Evolutionary conservation across 2,797 vertebrate genomes (phyloP), one percentile per base, ranked within the genome.

Genomic region (Vultur gryphus): DNA sequence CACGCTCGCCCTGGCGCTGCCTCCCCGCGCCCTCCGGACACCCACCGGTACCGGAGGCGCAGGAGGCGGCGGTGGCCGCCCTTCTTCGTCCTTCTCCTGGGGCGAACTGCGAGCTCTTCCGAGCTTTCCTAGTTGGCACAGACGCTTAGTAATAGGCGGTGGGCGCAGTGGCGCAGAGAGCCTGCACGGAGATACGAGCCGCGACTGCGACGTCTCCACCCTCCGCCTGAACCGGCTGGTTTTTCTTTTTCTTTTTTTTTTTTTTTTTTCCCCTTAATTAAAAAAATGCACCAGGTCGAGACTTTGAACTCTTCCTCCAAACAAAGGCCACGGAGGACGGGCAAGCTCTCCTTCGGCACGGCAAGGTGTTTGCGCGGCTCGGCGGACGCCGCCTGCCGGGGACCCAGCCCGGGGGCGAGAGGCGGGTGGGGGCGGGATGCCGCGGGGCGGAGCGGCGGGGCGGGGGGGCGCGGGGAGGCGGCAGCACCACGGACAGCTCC

Each of bases 401-500:
- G 15, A 7, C 8, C 6, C 24, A 11, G 26, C 14, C 10, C 6
- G 16, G 19, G 28, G 24, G 20, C 0, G 26, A 16, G 58, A 10
- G 18, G 31, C 24, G 13, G 33, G 18, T 12, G 24, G 52, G 20
- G 31, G 23, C 33, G 44, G 67, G 26, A 9, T 7, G 35, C 28
- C 15, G 39, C 37, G 48, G 6, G 43, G 31, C 6, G 39, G 31
- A n/a, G n/a, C 31, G 19, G n/a, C 62, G 39, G 29, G 29, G 57
- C n/a, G 61, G 8, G 44, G 17, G 14, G 25, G 16, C 2, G 10
- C 14, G 20, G 21, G 15, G 31, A 6, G 46, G 29, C 6, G 69
- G 41, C 81, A 94, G 90, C 77, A 92, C 93, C 90, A 59, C 46
- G 87, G 93, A 87, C 87, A 92, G 93, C 87, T 84, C 72, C 39